phyloP scores from a whole-genome alignment of 2,797 vertebrate genomes.

The Euphonia xanthogaster region DNA sequence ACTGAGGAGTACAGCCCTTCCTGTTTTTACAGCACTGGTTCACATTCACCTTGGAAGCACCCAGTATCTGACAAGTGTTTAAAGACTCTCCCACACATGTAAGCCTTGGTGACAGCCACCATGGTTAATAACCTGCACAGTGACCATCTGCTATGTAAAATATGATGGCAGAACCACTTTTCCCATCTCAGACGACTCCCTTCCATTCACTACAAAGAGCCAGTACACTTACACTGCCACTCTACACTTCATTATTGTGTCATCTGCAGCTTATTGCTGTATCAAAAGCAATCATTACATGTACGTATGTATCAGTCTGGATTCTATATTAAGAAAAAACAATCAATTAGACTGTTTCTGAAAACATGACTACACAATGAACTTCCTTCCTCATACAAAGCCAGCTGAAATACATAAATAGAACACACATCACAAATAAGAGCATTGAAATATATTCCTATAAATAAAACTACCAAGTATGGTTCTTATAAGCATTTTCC shows the following conservation, averaged over 20 bases:
- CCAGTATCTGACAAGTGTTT: neutral
- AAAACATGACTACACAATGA: neutral
- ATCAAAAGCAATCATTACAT: neutral
- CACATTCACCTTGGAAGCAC: neutral
- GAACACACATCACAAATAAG: neutral
- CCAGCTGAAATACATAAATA: neutral
- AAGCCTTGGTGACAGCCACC: neutral
- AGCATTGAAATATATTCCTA: neutral
- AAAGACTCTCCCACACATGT: accelerated
- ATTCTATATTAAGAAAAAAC: neutral
- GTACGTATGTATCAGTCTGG: neutral
- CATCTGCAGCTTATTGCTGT: neutral
- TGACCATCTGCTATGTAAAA: neutral
- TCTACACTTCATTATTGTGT: neutral
- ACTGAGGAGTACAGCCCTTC: neutral
- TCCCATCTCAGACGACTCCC: neutral
- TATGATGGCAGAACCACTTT: neutral
- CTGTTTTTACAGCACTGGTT: neutral
- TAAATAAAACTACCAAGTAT: neutral
- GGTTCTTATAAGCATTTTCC: neutral
- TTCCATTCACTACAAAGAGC: neutral
- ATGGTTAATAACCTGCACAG: neutral
- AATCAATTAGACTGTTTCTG: neutral
- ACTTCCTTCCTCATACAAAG: neutral
- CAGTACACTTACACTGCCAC: neutral